Base-by-base conservation (phyloP, 2,888 invertebrate genomes). In the Colletes collaris region DNA sequence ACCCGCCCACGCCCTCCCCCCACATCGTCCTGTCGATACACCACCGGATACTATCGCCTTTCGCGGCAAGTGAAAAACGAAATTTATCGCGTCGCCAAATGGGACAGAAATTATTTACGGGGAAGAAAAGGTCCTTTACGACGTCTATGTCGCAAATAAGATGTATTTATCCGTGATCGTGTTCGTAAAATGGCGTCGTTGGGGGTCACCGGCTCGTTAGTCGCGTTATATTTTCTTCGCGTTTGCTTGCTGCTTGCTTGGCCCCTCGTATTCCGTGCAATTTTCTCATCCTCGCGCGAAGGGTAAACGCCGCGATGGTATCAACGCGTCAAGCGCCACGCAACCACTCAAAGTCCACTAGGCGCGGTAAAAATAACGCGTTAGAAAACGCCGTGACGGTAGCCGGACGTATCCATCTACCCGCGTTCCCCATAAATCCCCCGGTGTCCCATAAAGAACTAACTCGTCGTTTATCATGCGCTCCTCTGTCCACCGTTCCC, bases 401-500 rank as follows among this genome's bases (percentile, higher is more conserved):
- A 53, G 79, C 49, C 68, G 73, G 67, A 76, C 76, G 59, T 77
- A 77, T 81, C 69, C 79, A 49, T 59, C 78, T 72, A 68, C 53
- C 44, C 55, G 35, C 69, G 71, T 49, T 53, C 71, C 60, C 63
- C 69, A 79, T 83, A 86, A 85, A 85, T 86, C 78, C 81, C 70
- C 74, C 55, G 5, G 67, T 59, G 74, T 37, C 73, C 81, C 76
- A 77, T 81, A 86, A 85, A 83, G 67, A 79, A 79, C 73, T 83
- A 60, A 76, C 84, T 70, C 72, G 74, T 81, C 84, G 76, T 86
- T 83, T 81, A 83, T 85, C 86, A 86, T 77, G 72, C 79, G 68
- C 74, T 73, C 75, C 83, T 76, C 79, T 52, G 69, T 82, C 74
- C 70, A 52, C 35, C 46, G 58, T 73, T 66, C 44, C 52, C 64